Percentiles rank a stretch among this genome's conserved stretches.
Evolutionary conservation across 2,797 vertebrate genomes (phyloP).

Genomic region (Smutsia temminckii): DNA sequence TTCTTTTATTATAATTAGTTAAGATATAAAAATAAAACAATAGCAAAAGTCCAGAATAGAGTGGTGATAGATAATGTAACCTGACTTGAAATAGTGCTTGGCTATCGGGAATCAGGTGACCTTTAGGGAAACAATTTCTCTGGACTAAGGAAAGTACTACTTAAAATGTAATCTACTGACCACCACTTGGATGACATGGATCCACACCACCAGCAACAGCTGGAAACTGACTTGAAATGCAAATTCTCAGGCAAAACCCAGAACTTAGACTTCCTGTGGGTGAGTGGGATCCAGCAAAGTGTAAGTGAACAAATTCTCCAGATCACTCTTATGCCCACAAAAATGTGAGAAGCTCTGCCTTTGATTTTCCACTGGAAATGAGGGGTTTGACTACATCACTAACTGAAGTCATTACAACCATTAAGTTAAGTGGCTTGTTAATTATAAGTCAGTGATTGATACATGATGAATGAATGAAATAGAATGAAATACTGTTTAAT

Average conservation of each 20-base stretch:
- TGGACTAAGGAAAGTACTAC: neutral
- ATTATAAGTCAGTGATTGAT: constrained; percentile 3
- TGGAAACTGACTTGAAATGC: neutral
- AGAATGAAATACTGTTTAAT: neutral
- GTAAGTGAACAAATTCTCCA: neutral
- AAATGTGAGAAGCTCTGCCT: neutral
- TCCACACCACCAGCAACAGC: neutral
- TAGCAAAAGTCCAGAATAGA: neutral
- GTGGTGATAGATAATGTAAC: neutral
- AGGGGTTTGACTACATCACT: neutral
- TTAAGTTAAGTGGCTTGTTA: neutral
- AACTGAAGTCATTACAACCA: neutral
- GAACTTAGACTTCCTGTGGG: neutral
- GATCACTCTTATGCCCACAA: neutral
- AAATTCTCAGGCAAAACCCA: neutral
- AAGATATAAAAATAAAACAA: neutral
- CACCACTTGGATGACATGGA: neutral
- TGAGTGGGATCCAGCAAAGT: neutral
- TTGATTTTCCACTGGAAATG: neutral
- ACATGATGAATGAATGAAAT: neutral
- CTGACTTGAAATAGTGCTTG: neutral
- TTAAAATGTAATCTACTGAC: neutral
- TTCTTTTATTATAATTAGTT: neutral
- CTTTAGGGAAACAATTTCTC: neutral
- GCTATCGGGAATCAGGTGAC: neutral